Conservation (phyloP, 2,113 vertebrate genomes). For the Aramus guarauna region DNA sequence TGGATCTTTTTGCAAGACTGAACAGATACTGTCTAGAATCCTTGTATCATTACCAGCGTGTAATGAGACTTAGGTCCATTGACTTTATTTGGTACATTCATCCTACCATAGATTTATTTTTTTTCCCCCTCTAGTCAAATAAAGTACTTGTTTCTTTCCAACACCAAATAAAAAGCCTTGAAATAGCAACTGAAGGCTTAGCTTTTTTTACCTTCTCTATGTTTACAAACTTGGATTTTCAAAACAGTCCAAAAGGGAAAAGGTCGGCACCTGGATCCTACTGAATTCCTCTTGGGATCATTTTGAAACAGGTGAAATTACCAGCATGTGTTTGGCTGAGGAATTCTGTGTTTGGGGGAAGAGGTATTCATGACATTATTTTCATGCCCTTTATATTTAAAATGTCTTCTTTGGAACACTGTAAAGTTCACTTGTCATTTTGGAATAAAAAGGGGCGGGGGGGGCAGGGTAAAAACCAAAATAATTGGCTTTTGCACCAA, state of each 20-base stretch:
- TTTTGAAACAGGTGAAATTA: not conserved
- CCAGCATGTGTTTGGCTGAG: not conserved
- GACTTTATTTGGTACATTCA: not conserved
- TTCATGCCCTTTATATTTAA: conserved; percentile 5
- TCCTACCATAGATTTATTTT: not conserved
- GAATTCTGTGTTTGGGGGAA: not conserved
- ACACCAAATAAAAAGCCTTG: not conserved
- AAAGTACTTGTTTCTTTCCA: not conserved
- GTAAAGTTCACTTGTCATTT: not conserved
- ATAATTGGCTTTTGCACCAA: not conserved
- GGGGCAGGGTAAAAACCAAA: not conserved
- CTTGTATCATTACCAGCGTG: not conserved
- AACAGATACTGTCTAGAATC: not conserved
- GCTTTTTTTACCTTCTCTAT: not conserved
- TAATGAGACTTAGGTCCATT: not conserved
- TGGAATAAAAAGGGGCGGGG: not conserved
- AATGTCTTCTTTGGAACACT: not conserved
- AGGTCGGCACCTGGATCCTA: not conserved
- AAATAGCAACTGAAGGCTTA: not conserved
- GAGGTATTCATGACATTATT: not conserved
- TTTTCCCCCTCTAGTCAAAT: not conserved
- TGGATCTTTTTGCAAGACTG: not conserved
- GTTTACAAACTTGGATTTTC: not conserved
- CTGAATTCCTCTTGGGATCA: not conserved
- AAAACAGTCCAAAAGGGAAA: not conserved